A percentile compares a stretch with the other conserved stretches of the same genome.
Evolutionary conservation across 2,113 vertebrate genomes (phyloP).

Genomic region (Myotis yumanensis): DNA sequence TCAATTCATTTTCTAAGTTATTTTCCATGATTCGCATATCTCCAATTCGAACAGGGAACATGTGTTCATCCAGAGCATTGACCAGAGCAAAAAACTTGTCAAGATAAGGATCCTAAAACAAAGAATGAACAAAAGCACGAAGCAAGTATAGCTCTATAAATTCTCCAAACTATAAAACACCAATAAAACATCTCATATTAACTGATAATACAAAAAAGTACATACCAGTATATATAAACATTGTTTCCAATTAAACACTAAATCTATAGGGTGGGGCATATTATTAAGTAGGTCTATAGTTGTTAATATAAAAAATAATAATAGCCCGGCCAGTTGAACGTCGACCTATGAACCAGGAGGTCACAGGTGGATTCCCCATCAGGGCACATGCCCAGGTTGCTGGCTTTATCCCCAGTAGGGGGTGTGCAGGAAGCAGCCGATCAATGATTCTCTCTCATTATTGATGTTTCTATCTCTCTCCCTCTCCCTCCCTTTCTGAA

Average conservation of each 20-base stretch:
- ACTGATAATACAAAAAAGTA: slow-evolving; percentile 2
- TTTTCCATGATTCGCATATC: slow-evolving; percentile 99
- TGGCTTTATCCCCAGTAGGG: too few species aligned
- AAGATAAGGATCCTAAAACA: slow-evolving; percentile 93
- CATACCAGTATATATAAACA: background rate
- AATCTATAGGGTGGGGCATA: background rate
- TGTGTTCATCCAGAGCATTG: slow-evolving; percentile 98
- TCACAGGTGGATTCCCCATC: too few species aligned
- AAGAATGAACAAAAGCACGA: slow-evolving; percentile 43
- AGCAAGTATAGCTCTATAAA: background rate
- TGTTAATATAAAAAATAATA: background rate
- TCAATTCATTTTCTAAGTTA: slow-evolving; percentile 96
- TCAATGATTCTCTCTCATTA: too few species aligned
- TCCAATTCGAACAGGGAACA: slow-evolving; percentile 98
- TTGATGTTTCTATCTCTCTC: too few species aligned
- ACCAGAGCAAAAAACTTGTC: slow-evolving; percentile 99
- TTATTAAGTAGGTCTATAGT: background rate
- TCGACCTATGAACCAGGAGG: too few species aligned
- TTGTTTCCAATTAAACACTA: background rate
- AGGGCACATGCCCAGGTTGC: too few species aligned
- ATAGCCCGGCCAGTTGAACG: too few species aligned
- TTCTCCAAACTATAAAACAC: background rate
- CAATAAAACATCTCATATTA: background rate
- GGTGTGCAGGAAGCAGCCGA: too few species aligned
- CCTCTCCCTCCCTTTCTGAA: too few species aligned